Evolutionary conservation across 2,888 invertebrate species (phyloP), one percentile per base, ranked within the genome.

Genomic region (Monopis laevigella): DNA sequence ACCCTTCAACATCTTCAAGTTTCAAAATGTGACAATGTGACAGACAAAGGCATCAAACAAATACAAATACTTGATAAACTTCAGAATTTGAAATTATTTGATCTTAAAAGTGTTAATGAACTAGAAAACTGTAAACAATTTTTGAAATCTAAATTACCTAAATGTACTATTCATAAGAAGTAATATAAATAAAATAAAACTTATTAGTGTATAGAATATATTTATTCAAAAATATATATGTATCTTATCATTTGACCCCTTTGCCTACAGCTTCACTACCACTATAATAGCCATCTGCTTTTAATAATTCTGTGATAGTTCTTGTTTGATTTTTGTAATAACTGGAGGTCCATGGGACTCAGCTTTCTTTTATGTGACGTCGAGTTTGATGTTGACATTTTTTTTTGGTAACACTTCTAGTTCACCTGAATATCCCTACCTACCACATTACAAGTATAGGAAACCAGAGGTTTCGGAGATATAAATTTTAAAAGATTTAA

Each of bases 261-360:
- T 83, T 85, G 10, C 96, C 96, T 38, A 96, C 84, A 30, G 90
- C 92, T 49, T 92, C 89, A 41, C 81, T 65, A 0, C 96, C 75
- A 62, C 81, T 87, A 4, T 63, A 71, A 54, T 85, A 89, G 0
- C 92, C 92, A 61, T 92, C 86, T 46, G 80, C 68, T 48, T 66
- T 56, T 3, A 97, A 64, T 13, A 92, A 69, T 41, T 87, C 78
- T 1, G 86, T n/a, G n/a, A 84, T 11, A 98, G 73, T 67, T 97
- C 95, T 34, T 70, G 72, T 65, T 96, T 96, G 41, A 98, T 90
- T 62, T 86, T 88, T 0, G 82, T 70, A 0, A 96, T 86, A 26
- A 96, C 70, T 2, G 92, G 90, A 3, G 97, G 96, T 0, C 98
- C 97, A 52, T 89, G 85, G 55, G n/a, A n/a, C n/a, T n/a, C n/a